phyloP scores from a whole-genome alignment of 2,113 vertebrate genomes.

The Nothobranchius furzeri region DNA sequence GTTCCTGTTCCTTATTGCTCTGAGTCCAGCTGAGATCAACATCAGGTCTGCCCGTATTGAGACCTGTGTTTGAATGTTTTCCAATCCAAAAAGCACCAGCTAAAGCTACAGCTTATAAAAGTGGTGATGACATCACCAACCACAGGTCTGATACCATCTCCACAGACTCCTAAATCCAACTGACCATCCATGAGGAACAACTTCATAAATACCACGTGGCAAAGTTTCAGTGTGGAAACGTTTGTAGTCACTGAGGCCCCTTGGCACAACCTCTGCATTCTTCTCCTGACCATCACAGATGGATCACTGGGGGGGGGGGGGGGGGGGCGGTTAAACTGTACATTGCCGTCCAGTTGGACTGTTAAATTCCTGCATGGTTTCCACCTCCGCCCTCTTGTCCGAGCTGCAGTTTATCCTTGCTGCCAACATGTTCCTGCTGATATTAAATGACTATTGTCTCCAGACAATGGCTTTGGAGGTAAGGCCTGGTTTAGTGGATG shows the following conservation, averaged over 20 bases:
- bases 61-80: too few relatives aligned
- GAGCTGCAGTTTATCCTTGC: slow-evolving; percentile 21
- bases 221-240: slow-evolving; percentile 56
- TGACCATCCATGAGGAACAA: too few relatives aligned
- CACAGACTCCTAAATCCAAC: too few relatives aligned
- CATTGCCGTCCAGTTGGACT: slow-evolving; percentile 55
- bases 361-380: slow-evolving; percentile 68
- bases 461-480: slow-evolving; percentile 67
- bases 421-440: slow-evolving; percentile 57
- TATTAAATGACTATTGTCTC: slow-evolving; percentile 67
- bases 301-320: slow-evolving; percentile 66
- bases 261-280: slow-evolving; percentile 48
- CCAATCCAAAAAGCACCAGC: too few relatives aligned
- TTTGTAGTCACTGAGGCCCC: too few relatives aligned
- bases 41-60: slow-evolving; percentile 2
- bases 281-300: slow-evolving; percentile 69
- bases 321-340: slow-evolving; percentile 53
- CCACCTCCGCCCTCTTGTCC: slow-evolving; percentile 33
- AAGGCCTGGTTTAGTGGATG: slow-evolving; percentile 67
- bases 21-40: slow-evolving; percentile 43
- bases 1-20: slow-evolving; percentile 54
- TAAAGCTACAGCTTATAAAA: too few relatives aligned
- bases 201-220: slow-evolving; percentile 31
- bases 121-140: too few relatives aligned
- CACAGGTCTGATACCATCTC: too few relatives aligned